Percentiles rank a stretch among this genome's conserved stretches.
Evolutionary conservation across 2,888 invertebrate species (phyloP).

Genomic region (Cheilosia impressa): DNA sequence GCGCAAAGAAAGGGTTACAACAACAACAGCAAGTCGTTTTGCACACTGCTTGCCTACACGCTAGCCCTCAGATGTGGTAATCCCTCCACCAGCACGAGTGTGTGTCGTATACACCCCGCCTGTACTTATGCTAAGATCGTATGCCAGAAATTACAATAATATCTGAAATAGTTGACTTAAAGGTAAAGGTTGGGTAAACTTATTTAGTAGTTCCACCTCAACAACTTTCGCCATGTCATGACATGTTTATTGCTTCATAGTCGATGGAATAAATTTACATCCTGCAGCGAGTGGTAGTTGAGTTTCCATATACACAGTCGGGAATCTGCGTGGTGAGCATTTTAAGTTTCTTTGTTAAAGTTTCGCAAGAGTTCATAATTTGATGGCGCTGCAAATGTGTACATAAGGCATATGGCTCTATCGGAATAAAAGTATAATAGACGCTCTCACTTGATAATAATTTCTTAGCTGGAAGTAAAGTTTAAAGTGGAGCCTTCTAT

Average conservation of each 20-base stretch:
- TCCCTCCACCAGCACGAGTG: not conserved
- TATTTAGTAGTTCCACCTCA: slow-evolving; percentile 50
- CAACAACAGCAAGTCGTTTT: slow-evolving; percentile 19
- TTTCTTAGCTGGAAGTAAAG: not conserved
- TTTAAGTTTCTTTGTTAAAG: slow-evolving; percentile 22
- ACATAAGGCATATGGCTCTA: not conserved
- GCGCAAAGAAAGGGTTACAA: slow-evolving; percentile 25
- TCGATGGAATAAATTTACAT: slow-evolving; percentile 7
- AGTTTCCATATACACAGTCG: not conserved
- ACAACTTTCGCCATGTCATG: slow-evolving; percentile 40
- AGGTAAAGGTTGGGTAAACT: slow-evolving; percentile 53
- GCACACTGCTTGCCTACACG: slow-evolving; percentile 15
- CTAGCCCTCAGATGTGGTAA: slow-evolving; percentile 24
- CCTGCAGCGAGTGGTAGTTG: not conserved
- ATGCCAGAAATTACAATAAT: slow-evolving; percentile 48
- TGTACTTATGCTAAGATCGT: not conserved
- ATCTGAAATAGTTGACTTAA: slow-evolving; percentile 53
- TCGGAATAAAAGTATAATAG: not conserved
- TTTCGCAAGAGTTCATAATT: not conserved
- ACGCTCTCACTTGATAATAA: not conserved
- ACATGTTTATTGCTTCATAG: slow-evolving; percentile 55
- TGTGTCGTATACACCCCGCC: not conserved
- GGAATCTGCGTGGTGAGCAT: not conserved
- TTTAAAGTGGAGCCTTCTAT: not conserved
- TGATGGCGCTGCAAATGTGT: not conserved